Conservation (phyloP, 1,140 invertebrate genomes). For the Drosophila insularis region DNA sequence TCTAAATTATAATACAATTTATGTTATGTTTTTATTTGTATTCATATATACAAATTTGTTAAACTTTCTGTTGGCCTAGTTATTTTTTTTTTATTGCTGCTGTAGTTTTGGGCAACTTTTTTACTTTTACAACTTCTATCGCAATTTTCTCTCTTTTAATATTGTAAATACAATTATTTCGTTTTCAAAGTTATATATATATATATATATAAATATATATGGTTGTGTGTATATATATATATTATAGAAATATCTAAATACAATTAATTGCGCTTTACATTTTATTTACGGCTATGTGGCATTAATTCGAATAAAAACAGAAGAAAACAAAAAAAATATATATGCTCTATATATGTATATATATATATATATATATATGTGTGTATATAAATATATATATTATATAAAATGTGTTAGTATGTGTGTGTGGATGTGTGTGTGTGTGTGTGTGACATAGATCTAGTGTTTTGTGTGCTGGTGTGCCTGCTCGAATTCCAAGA, state of each 20-base stretch:
- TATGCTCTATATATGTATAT: not conserved
- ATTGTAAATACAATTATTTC: constrained; percentile 69
- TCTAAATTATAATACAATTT: constrained; percentile 3
- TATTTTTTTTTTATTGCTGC: constrained; percentile 25
- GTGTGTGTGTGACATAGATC: constrained; percentile 32
- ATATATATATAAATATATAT: constrained; percentile 54
- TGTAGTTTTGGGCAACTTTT: constrained; percentile 36
- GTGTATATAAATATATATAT: constrained; percentile 5
- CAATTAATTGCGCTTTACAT: constrained; percentile 77
- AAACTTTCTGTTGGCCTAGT: not conserved
- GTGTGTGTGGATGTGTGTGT: constrained; percentile 47
- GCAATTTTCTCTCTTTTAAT: constrained; percentile 10
- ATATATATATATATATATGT: constrained; percentile 5
- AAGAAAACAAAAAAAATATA: constrained; percentile 42
- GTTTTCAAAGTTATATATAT: constrained; percentile 61
- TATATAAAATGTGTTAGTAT: constrained; percentile 42
- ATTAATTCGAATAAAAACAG: constrained; percentile 58
- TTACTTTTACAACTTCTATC: constrained; percentile 44
- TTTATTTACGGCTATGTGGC: constrained; percentile 68
- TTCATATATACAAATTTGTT: not conserved
- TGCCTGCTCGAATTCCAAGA: constrained; percentile 35
- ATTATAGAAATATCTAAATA: constrained; percentile 63
- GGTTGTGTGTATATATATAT: not conserved
- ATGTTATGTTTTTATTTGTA: constrained; percentile 6
- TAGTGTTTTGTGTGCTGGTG: constrained; percentile 14